Evolutionary conservation across 2,888 invertebrate genomes (phyloP).

Genomic region (Embidobia sp.): DNA sequence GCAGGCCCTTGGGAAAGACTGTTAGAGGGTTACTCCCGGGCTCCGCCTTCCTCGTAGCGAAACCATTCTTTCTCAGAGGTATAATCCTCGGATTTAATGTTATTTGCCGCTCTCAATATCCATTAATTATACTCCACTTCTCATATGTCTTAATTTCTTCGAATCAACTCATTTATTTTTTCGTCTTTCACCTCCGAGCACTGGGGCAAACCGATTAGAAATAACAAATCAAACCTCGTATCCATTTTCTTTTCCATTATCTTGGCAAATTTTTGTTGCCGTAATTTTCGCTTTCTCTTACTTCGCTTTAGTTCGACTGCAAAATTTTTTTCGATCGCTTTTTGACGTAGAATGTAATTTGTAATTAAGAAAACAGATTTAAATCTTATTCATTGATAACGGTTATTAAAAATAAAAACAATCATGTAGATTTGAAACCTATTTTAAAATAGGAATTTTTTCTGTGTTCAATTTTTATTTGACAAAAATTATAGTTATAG

Average conservation of each 20-base stretch:
- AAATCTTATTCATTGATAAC: no score
- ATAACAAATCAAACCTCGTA: constrained; percentile 36
- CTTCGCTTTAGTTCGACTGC: no score
- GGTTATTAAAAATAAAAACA: no score
- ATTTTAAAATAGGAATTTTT: no score
- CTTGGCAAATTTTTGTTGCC: background rate
- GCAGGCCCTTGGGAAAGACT: constrained; percentile 64
- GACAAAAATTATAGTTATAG: no score
- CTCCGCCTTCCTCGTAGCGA: constrained; percentile 63
- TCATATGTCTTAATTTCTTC: constrained; percentile 63
- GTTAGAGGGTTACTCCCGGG: constrained; percentile 63
- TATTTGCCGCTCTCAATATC: constrained; percentile 69
- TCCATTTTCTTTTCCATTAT: constrained; percentile 15
- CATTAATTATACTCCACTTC: constrained; percentile 69
- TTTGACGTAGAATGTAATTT: no score
- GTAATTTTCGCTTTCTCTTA: background rate
- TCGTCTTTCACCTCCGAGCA: constrained; percentile 47
- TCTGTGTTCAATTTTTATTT: no score
- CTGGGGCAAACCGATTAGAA: constrained; percentile 47
- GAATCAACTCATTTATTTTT: constrained; percentile 61
- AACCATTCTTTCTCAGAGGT: constrained; percentile 65
- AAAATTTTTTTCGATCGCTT: constrained; percentile 7
- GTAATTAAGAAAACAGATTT: no score
- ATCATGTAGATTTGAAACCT: no score
- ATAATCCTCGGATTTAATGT: constrained; percentile 70